A percentile compares a stretch with the other conserved stretches of the same genome.
Conservation (phyloP, 2,797 vertebrate species). For the Falco peregrinus region DNA sequence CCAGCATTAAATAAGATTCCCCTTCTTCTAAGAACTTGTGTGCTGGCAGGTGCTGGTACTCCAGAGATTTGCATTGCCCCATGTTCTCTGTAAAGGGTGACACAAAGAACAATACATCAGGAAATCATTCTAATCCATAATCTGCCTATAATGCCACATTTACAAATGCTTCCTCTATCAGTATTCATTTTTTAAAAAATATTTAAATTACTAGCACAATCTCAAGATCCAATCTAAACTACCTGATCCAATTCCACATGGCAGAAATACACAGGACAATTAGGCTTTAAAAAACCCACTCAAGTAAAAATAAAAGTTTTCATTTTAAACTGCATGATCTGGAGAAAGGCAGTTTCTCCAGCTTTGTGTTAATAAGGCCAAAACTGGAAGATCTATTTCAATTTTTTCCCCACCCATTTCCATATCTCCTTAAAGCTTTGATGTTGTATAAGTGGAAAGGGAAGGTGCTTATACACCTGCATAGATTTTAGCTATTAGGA, state of each 20-base stretch:
- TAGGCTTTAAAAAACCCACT: not conserved
- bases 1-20: slow-evolving; percentile 86
- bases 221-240: not conserved
- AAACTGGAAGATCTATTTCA: not conserved
- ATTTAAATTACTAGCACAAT: not conserved
- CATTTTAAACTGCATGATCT: not conserved
- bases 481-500: not conserved
- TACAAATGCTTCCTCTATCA: slow-evolving; percentile 7
- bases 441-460: not conserved
- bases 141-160: not conserved
- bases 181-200: not conserved
- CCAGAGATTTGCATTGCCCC: slow-evolving; percentile 85
- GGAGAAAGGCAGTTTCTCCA: not conserved
- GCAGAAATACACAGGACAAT: not conserved
- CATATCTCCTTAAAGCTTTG: not conserved
- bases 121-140: not conserved
- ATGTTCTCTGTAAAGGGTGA: slow-evolving; percentile 78
- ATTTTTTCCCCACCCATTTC: not conserved
- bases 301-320: not conserved
- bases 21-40: slow-evolving; percentile 90
- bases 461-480: not conserved
- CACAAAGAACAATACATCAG: slow-evolving; percentile 27
- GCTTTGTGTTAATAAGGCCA: not conserved
- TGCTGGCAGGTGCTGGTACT: slow-evolving; percentile 85
- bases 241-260: not conserved